Evolutionary conservation across 2,113 vertebrate genomes (phyloP), one percentile per base, ranked within the genome.

Genomic region (Colius striatus): DNA sequence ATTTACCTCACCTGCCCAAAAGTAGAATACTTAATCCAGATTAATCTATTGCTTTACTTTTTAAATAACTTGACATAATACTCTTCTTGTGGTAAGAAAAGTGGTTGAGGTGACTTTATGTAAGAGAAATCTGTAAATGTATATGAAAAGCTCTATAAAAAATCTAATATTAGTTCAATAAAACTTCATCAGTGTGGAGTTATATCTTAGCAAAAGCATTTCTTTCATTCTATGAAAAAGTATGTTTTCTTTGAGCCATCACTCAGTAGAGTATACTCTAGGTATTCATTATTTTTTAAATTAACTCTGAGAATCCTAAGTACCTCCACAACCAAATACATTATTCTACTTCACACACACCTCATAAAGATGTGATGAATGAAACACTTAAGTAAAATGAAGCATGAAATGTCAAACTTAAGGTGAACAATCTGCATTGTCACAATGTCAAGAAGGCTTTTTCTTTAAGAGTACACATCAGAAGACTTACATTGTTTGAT

Each of bases 401-500:
- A 86, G 41, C 86, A 91, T n/a, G 38, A 87, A 89, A 94, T 65
- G 65, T 32, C 60, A 78, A 87, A 93, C 48, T 75, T 30, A 78
- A 91, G 32, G 82, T 60, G 57, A 83, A 91, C 57, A 29, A 41
- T 30, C 47, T 36, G 29, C 38, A 93, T 51, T 4, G 9, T 29
- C 19, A 57, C 14, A 58, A 13, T 9, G 51, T 53, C 74, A 62
- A 53, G n/a, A 54, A 68, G 48, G 16, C 4, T 85, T 88, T 51
- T 43, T 41, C 62, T 73, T 9, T 41, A 63, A 72, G 79, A 88
- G 85, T 11, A 75, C 71, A 45, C 3, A 3, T 38, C 47, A 89
- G 68, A 54, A 76, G 68, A 98, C 99, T 99, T 98, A 99, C 99
- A 95, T 99, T 99, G 98, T 99, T 99, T 83, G 99, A 99, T 75